Base-by-base conservation (phyloP, 2,797 vertebrate species). In the Decapterus maruadsi region DNA sequence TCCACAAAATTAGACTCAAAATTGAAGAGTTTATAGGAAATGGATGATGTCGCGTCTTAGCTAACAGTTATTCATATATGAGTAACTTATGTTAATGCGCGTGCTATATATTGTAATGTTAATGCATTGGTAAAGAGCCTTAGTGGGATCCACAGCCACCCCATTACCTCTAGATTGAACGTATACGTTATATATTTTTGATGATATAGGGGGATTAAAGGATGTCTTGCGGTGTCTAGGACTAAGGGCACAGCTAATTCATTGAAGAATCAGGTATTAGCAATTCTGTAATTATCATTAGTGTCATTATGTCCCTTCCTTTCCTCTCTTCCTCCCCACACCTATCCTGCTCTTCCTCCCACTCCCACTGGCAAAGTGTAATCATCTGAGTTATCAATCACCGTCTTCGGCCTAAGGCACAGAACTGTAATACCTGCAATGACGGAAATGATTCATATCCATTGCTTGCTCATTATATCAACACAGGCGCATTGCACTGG, bases 341-440 rank as follows among this genome's bases (percentile, higher is more conserved):
- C 50, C 38, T 8, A 56, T 78, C 72, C 66, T 22, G 73, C 81
- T 72, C 72, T 78, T 87, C 77, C 70, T 75, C 69, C 66, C 43
- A 77, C 78, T 77, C 78, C 88, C 87, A 75, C 56, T 82, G 89
- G 92, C 84, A 65, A 89, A 75, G 73, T 85, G 78, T 85, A 90
- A 93, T 92, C 86, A 90, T 86, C 84, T 2, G 58, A 69, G 84
- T 88, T 87, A 90, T 92, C 91, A 90, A 90, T 93, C 91, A 90
- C 4, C 45, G 26, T 14, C 3, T 38, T 1, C 68, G 68, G 87
- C 91, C 90, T 11, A 1, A 53, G 75, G 91, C 63, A 2, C 63
- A 64, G 62, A 65, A 58, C 75, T 78, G 80, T 82, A 87, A 82
- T 88, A 92, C 89, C 85, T 91, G 87, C 80, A 11, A 84, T 66